These are phyloP conservation scores for Paratrypauchen microcephalus DNA, from an alignment of 2,797 vertebrate species.

Conservation along the genomic window DNA sequence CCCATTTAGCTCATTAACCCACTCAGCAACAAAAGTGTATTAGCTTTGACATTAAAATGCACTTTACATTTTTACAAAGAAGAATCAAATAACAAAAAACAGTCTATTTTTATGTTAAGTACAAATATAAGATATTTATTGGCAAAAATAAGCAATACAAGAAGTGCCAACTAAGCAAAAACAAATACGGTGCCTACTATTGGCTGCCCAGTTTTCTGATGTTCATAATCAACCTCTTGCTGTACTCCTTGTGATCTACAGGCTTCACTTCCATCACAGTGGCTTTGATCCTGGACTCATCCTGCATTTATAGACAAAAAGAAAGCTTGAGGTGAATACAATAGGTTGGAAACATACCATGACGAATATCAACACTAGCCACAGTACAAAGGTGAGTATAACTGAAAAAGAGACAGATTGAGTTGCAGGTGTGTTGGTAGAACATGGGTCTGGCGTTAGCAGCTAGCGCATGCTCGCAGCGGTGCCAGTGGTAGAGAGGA, in stretches of 20 bases:
- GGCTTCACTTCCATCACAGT: constrained; percentile 89
- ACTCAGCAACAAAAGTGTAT: constrained; percentile 9
- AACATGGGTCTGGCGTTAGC: constrained; percentile 46
- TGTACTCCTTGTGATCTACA: constrained; percentile 90
- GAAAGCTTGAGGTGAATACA: too few relatives aligned
- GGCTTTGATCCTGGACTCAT: constrained; percentile 94
- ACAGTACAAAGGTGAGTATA: constrained; percentile 33
- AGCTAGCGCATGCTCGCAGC: constrained; percentile 53
- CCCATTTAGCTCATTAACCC: constrained; percentile 39
- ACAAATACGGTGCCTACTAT: constrained; percentile 30
- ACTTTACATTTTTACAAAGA: constrained; percentile 9
- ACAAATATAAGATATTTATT: constrained; percentile 7
- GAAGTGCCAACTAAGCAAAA: constrained; percentile 3
- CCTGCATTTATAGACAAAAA: constrained; percentile 69
- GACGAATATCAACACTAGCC: constrained; percentile 3
- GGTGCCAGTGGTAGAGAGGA: constrained; percentile 57
- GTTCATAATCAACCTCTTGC: constrained; percentile 86
- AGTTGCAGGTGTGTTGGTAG: constrained; percentile 62
- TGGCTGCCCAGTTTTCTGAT: constrained; percentile 83
- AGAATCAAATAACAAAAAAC: constrained; percentile 8
- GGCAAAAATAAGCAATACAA: constrained; percentile 26
- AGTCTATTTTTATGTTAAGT: not conserved
- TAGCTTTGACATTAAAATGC: constrained; percentile 16
- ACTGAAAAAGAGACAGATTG: constrained; percentile 13
- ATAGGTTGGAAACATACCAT: not conserved